A percentile compares a stretch with the other conserved stretches of the same genome.
Conservation (phyloP, 2,797 vertebrate species). For the Tokudaia tokunoshimensis region DNA sequence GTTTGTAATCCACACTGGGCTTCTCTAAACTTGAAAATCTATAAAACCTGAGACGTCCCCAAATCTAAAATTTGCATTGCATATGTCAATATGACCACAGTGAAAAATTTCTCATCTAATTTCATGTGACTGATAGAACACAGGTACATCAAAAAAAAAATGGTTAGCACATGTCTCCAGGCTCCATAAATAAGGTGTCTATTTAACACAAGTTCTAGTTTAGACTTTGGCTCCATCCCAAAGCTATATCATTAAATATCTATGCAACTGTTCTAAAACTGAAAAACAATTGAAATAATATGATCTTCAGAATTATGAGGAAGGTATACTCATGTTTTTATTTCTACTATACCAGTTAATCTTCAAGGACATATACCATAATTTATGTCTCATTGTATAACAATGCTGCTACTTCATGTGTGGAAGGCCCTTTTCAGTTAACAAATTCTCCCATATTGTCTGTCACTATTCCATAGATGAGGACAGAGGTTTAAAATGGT, state of each 20-base stretch:
- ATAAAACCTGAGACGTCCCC: background rate
- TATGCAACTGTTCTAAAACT: constrained; percentile 12
- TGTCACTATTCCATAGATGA: background rate
- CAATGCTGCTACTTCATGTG: background rate
- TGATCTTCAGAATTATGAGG: background rate
- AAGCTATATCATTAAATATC: background rate
- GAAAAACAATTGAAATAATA: background rate
- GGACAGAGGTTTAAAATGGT: background rate
- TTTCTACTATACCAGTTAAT: background rate
- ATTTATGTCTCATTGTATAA: background rate
- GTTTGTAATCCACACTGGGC: background rate
- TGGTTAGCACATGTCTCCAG: background rate
- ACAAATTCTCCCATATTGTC: background rate
- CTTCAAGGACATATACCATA: background rate
- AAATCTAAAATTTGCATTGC: background rate
- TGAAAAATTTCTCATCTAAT: background rate
- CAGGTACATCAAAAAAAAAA: background rate
- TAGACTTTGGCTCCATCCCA: background rate
- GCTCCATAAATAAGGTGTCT: background rate
- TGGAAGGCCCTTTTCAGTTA: constrained; percentile 2
- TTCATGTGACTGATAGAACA: background rate
- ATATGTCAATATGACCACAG: background rate
- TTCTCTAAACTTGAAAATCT: background rate
- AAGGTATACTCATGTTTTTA: background rate
- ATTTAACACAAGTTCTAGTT: background rate